phyloP scores from a whole-genome alignment of 2,113 vertebrate species.

The Callospermophilus lateralis region DNA sequence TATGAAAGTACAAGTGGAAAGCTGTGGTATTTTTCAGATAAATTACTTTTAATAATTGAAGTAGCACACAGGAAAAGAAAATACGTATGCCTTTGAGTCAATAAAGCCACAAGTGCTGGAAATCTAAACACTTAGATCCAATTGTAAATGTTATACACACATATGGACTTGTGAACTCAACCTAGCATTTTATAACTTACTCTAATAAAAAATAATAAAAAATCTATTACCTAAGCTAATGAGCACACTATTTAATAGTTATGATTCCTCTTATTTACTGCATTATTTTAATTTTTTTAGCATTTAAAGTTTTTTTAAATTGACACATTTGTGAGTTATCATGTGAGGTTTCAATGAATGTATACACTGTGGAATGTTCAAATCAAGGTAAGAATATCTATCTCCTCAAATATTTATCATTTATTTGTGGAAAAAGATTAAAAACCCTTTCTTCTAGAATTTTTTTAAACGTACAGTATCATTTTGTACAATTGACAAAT shows the following conservation, averaged over 20 bases:
- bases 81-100: background rate
- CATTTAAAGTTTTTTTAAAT: background rate
- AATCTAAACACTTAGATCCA: background rate
- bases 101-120: background rate
- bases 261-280: background rate
- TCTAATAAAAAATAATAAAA: background rate
- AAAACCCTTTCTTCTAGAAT: background rate
- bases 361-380: background rate
- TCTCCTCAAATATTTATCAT: background rate
- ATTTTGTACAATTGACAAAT: too few species aligned
- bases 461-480: background rate
- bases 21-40: background rate
- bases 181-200: background rate
- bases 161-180: background rate
- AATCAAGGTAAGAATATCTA: background rate
- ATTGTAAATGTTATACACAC: background rate
- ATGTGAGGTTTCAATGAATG: background rate
- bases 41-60: conserved; percentile 52
- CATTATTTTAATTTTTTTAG: background rate
- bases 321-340: background rate
- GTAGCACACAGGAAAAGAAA: background rate
- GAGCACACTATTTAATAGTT: background rate
- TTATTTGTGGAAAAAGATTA: background rate
- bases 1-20: background rate
- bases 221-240: background rate